Percentiles rank a stretch among this genome's conserved stretches.
Evolutionary conservation across 2,797 vertebrate species (phyloP).

Genomic region (Thripadectes ignobilis): DNA sequence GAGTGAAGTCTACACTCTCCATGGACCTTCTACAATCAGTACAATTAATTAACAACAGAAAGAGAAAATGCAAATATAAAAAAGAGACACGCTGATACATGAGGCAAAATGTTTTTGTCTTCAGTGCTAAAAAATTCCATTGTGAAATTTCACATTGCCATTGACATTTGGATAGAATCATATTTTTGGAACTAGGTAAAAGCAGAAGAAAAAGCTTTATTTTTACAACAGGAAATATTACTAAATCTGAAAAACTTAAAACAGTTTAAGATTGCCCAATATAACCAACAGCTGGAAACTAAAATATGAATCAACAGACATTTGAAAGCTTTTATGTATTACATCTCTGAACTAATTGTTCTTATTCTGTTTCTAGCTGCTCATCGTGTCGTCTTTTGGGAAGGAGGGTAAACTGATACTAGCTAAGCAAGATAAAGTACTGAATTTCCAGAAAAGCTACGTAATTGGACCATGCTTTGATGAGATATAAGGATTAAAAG

Average conservation of each 20-base stretch:
- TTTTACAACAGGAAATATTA: slow-evolving; percentile 60
- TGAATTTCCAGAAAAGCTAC: not conserved
- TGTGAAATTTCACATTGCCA: not conserved
- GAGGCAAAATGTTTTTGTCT: slow-evolving; percentile 4
- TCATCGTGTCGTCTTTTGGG: not conserved
- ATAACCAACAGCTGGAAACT: slow-evolving; percentile 44
- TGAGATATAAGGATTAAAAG: not conserved
- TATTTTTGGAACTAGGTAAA: slow-evolving; percentile 31
- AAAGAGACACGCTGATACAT: not conserved
- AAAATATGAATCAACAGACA: slow-evolving; percentile 34
- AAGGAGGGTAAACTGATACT: not conserved
- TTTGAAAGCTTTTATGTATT: not conserved
- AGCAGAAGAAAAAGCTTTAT: slow-evolving; percentile 29
- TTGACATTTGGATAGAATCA: slow-evolving; percentile 29
- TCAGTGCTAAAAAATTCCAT: not conserved
- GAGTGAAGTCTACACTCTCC: not conserved
- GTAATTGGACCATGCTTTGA: not conserved
- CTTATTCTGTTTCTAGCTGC: not conserved
- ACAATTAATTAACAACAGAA: slow-evolving; percentile 13
- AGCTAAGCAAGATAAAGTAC: not conserved
- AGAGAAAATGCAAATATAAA: slow-evolving; percentile 1
- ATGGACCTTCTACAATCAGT: not conserved
- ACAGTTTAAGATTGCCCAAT: slow-evolving; percentile 33
- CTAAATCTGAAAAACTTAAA: slow-evolving; percentile 38
- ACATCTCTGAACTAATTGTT: not conserved